A percentile compares a stretch with the other conserved stretches of the same genome.
Evolutionary conservation across 2,113 vertebrate species (phyloP).

Genomic region (Ceyx cyanopectus): DNA sequence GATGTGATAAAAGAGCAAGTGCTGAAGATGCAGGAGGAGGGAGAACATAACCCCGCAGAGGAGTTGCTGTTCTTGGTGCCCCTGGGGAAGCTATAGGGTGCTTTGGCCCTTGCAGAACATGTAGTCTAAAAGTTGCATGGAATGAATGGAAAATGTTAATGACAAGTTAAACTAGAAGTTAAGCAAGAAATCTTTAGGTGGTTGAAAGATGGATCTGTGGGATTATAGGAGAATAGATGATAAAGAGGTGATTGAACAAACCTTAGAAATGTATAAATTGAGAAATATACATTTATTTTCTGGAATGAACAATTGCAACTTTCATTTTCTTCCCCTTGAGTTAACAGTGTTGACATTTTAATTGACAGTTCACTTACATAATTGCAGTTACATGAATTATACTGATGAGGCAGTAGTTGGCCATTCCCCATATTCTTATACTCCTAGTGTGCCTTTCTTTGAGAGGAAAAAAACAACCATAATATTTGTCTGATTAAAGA

Average conservation of each 20-base stretch:
- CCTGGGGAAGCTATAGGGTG: not conserved
- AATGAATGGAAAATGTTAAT: not conserved
- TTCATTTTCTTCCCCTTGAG: not conserved
- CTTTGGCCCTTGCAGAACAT: not conserved
- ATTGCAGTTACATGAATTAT: not conserved
- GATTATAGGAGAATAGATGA: not conserved
- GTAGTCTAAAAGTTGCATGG: not conserved
- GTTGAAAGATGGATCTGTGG: not conserved
- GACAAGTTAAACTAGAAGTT: not conserved
- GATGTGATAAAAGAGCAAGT: not conserved
- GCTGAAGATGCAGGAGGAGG: not conserved
- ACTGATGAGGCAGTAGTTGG: not conserved
- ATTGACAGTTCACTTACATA: not conserved
- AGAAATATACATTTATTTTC: not conserved
- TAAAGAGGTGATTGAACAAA: not conserved
- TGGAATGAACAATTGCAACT: not conserved
- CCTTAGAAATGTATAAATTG: not conserved
- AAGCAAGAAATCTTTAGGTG: not conserved
- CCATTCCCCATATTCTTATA: not conserved
- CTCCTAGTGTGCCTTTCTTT: not conserved
- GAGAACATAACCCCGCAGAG: not conserved
- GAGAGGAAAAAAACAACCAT: not conserved
- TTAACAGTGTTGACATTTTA: not conserved
- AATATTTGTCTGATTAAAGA: not conserved
- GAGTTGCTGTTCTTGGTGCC: not conserved